Conservation (phyloP, 2,888 invertebrate species). For the Lingula anatina region DNA sequence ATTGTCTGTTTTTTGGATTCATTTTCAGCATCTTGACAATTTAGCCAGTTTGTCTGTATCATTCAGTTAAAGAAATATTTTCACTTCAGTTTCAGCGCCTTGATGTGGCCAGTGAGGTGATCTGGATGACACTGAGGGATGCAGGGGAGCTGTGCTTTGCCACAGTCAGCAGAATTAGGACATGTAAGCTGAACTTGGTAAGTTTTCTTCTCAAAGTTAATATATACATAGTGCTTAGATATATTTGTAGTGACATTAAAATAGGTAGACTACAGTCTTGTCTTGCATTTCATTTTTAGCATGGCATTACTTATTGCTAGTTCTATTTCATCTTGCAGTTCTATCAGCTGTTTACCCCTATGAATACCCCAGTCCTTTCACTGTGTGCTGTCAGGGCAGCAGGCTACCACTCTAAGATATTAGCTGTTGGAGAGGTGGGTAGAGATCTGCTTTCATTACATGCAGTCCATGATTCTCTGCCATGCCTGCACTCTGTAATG, state of each 20-base stretch:
- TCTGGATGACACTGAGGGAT: constrained; percentile 23
- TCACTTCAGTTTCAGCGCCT: constrained; percentile 26
- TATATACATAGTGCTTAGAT: too few relatives aligned
- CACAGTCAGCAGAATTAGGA: constrained; percentile 25
- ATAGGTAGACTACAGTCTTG: too few relatives aligned
- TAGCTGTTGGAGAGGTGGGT: constrained; percentile 28
- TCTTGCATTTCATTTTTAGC: too few relatives aligned
- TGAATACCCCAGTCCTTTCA: constrained; percentile 23
- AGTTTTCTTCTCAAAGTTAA: too few relatives aligned
- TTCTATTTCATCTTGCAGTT: constrained; percentile 18
- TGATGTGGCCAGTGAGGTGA: constrained; percentile 27
- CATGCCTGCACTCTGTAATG: too few relatives aligned
- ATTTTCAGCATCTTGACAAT: too few relatives aligned
- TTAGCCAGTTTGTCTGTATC: too few relatives aligned
- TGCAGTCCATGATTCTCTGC: too few relatives aligned
- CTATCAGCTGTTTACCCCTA: constrained; percentile 23
- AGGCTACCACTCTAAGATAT: constrained; percentile 18
- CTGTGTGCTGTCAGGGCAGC: constrained; percentile 16
- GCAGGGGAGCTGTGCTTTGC: constrained; percentile 26
- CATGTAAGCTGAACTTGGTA: constrained; percentile 36
- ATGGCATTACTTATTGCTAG: constrained; percentile 11
- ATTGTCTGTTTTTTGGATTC: too few relatives aligned
- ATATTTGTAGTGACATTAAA: too few relatives aligned
- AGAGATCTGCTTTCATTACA: background rate
- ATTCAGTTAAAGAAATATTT: too few relatives aligned